These are phyloP conservation scores for Oreochromis tanganicae DNA, from an alignment of 2,113 vertebrate species.

Conservation along the genomic window DNA sequence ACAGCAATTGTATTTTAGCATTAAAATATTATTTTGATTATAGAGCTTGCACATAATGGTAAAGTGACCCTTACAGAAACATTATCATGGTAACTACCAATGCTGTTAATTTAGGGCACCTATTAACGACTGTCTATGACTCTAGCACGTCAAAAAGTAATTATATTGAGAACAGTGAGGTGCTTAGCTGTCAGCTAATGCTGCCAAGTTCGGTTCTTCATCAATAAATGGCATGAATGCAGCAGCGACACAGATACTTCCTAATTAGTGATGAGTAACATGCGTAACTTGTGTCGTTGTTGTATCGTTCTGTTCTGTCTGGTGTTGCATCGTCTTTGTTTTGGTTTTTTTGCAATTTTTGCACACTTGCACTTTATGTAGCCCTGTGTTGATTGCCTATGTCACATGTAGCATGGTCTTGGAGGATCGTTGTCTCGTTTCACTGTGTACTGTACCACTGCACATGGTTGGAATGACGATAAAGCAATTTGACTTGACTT, in stretches of 20 bases:
- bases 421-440: fast-evolving
- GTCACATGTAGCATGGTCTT: background rate
- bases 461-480: background rate
- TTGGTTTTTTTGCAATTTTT: fast-evolving
- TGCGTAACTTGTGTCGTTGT: fast-evolving
- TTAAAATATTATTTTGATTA: background rate
- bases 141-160: background rate
- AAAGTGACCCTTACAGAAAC: background rate
- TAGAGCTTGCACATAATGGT: background rate
- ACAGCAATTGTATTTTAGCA: background rate
- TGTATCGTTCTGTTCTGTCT: background rate
- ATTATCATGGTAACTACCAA: background rate
- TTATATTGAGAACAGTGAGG: background rate
- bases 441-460: background rate
- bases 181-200: background rate
- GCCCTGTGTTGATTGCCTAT: background rate
- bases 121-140: background rate
- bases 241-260: background rate
- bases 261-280: background rate
- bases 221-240: background rate
- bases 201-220: background rate
- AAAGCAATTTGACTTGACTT: background rate
- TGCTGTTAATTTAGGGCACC: background rate
- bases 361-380: background rate
- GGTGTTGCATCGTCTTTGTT: background rate